These are phyloP conservation scores for Agrypnus murinus DNA, from an alignment of 2,888 invertebrate species.

Conservation along the genomic window DNA sequence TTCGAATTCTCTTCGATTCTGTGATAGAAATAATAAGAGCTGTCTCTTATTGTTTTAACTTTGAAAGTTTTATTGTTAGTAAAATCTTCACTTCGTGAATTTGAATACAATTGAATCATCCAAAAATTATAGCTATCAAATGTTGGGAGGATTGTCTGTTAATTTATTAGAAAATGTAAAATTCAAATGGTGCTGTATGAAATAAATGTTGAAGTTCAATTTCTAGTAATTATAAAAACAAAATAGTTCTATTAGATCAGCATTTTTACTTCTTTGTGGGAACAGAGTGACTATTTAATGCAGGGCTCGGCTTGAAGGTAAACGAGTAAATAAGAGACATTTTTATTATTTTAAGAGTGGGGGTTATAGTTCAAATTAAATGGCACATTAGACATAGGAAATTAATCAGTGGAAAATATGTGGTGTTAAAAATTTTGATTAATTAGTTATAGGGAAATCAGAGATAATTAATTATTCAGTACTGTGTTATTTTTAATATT, in stretches of 20 bases:
- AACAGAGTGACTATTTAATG: neutral
- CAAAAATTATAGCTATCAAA: no score
- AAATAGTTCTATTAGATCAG: neutral
- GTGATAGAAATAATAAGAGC: neutral
- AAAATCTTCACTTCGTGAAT: neutral
- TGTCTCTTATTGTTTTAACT: conserved; percentile 10
- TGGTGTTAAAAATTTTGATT: no score
- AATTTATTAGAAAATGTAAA: neutral
- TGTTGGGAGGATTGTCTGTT: no score
- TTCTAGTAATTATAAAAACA: neutral
- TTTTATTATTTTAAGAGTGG: conserved; percentile 6
- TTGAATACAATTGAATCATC: neutral
- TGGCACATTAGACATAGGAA: conserved; percentile 8
- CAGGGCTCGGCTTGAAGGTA: conserved; percentile 16
- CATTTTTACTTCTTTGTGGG: neutral
- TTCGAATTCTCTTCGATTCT: conserved; percentile 7
- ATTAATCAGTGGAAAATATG: no score
- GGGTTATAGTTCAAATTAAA: conserved; percentile 17
- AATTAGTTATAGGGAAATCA: no score
- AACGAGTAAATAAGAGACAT: conserved; percentile 10
- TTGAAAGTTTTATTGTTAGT: neutral
- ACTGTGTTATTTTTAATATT: no score
- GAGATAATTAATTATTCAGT: no score
- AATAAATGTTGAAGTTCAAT: conserved; percentile 2
- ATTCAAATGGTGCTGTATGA: neutral